phyloP scores from a whole-genome alignment of 2,888 invertebrate species.

The Drosophila prostipennis region DNA sequence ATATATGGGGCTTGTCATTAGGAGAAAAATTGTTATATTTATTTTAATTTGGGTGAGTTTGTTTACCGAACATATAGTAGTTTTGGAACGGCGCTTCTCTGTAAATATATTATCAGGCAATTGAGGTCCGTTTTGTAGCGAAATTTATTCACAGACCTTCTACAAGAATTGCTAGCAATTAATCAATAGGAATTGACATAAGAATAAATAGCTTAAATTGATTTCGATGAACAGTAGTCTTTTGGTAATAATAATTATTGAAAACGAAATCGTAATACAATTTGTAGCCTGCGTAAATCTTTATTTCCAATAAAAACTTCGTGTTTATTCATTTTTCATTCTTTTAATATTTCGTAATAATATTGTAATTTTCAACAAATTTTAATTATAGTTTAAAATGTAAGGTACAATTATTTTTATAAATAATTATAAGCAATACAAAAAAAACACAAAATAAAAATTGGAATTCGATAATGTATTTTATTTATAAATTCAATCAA shows the following conservation, averaged over 20 bases:
- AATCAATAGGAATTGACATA: neutral
- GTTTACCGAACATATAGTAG: constrained; percentile 42
- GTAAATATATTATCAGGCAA: constrained; percentile 10
- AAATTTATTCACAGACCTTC: neutral
- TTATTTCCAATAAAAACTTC: too few relatives aligned
- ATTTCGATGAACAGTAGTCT: neutral
- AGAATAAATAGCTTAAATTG: neutral
- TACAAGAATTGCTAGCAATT: neutral
- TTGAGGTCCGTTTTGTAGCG: constrained; percentile 4
- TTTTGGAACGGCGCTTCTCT: neutral
- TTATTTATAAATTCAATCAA: neutral
- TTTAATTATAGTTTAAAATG: too few relatives aligned
- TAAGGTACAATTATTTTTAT: neutral
- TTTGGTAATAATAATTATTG: too few relatives aligned
- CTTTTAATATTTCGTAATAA: too few relatives aligned
- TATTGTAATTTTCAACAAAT: too few relatives aligned
- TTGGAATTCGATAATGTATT: too few relatives aligned
- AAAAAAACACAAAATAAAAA: too few relatives aligned
- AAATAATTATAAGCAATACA: neutral
- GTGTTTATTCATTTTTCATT: too few relatives aligned
- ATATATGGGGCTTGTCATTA: constrained; percentile 66
- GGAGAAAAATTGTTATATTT: constrained; percentile 68
- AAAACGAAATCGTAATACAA: too few relatives aligned
- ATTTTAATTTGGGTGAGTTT: constrained; percentile 65
- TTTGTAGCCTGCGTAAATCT: too few relatives aligned